Evolutionary conservation across 2,113 vertebrate species (phyloP).

Genomic region (rabbit (Oryctolagus cuniculus)): DNA sequence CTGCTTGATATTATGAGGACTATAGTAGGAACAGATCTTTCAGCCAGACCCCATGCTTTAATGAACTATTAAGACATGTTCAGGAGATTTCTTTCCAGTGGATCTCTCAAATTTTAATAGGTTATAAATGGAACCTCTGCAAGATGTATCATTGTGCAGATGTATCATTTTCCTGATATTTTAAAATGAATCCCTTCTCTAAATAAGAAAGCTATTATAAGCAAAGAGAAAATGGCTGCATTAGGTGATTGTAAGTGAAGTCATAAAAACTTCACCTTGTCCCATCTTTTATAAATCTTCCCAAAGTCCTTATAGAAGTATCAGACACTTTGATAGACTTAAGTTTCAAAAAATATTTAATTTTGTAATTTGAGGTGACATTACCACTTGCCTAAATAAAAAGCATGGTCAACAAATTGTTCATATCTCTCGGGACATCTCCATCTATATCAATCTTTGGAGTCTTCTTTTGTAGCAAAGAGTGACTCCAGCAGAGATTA

Average conservation of each 20-base stretch:
- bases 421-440: background rate
- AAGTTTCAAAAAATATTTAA: background rate
- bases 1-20: slow-evolving; percentile 80
- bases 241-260: background rate
- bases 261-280: background rate
- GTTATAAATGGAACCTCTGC: slow-evolving; percentile 57
- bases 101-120: slow-evolving; percentile 68
- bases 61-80: slow-evolving; percentile 78
- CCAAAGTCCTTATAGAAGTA: background rate
- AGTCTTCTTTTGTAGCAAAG: background rate
- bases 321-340: background rate
- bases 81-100: slow-evolving; percentile 78
- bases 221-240: background rate
- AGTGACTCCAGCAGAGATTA: background rate
- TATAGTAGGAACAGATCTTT: slow-evolving; percentile 77
- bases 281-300: background rate
- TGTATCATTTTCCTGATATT: slow-evolving; percentile 4
- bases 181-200: slow-evolving; percentile 13
- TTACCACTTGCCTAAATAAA: background rate
- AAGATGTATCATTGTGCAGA: slow-evolving; percentile 41
- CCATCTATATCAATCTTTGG: background rate
- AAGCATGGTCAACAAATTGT: background rate
- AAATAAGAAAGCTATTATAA: slow-evolving; percentile 21
- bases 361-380: background rate
- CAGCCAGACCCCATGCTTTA: slow-evolving; percentile 67